Evolutionary conservation across 2,888 invertebrate genomes (phyloP).

Genomic region (Synergus laeviventris): DNA sequence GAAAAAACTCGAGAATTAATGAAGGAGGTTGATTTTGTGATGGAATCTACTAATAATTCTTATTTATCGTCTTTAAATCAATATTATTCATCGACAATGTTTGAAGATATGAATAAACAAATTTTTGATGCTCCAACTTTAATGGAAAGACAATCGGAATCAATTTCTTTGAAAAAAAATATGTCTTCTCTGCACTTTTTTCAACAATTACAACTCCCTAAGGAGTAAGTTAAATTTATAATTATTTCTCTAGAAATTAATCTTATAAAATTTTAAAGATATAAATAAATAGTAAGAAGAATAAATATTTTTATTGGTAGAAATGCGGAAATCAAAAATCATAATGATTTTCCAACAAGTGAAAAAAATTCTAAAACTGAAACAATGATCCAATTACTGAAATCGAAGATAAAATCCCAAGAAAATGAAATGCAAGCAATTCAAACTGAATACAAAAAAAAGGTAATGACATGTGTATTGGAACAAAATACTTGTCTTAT

Average conservation of each 20-base stretch:
- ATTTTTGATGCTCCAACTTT: slow-evolving; percentile 22
- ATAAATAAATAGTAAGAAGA: neutral
- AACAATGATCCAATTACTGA: slow-evolving; percentile 65
- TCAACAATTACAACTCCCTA: neutral
- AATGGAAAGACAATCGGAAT: slow-evolving; percentile 27
- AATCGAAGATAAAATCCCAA: slow-evolving; percentile 69
- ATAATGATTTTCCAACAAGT: slow-evolving; percentile 38
- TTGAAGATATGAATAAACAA: slow-evolving; percentile 39
- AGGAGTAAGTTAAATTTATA: slow-evolving; percentile 2
- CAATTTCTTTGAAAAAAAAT: slow-evolving; percentile 26
- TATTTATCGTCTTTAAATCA: slow-evolving; percentile 31
- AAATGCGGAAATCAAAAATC: slow-evolving; percentile 42
- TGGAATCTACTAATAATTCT: slow-evolving; percentile 54
- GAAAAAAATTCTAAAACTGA: slow-evolving; percentile 59
- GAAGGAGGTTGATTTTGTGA: slow-evolving; percentile 67
- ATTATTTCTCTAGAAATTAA: neutral
- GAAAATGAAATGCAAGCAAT: slow-evolving; percentile 65
- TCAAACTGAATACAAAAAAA: slow-evolving; percentile 69
- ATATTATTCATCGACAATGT: slow-evolving; percentile 38
- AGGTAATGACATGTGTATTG: slow-evolving; percentile 55
- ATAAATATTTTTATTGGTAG: slow-evolving; percentile 25
- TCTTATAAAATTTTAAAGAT: neutral
- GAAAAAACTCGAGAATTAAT: slow-evolving; percentile 72
- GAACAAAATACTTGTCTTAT: slow-evolving; percentile 1
- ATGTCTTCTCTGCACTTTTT: neutral